Percentiles rank a stretch among this genome's conserved stretches.
phyloP scores from a whole-genome alignment of 1,140 invertebrate genomes.

The Saccostrea echinata region DNA sequence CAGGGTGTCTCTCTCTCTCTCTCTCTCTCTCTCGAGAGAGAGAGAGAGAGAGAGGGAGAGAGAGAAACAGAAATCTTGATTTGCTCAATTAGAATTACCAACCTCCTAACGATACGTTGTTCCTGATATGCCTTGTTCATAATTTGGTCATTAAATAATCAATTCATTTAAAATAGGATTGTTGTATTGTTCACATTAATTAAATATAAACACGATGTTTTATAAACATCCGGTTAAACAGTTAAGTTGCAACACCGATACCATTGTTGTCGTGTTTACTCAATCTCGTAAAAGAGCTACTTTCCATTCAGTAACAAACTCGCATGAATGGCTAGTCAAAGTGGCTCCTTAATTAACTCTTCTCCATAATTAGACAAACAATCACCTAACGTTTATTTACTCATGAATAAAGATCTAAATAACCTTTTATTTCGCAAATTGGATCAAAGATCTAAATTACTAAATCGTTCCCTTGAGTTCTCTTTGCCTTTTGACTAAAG shows the following conservation, averaged over 20 bases:
- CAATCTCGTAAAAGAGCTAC: background rate
- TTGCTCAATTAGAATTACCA: background rate
- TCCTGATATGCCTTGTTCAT: background rate
- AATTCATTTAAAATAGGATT: background rate
- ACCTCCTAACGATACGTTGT: background rate
- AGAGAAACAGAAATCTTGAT: too few relatives aligned
- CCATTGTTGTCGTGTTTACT: background rate
- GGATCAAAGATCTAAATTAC: conserved; percentile 22
- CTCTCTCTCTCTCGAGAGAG: too few relatives aligned
- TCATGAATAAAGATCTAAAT: conserved; percentile 32
- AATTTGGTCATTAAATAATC: conserved; percentile 1
- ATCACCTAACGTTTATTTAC: conserved; percentile 26
- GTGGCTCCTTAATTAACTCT: conserved; percentile 3
- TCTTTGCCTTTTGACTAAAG: conserved; percentile 27
- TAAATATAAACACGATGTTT: background rate
- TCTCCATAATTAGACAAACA: conserved; percentile 21
- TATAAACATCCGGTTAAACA: conserved; percentile 26
- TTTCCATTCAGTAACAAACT: background rate
- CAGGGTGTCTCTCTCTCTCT: too few relatives aligned
- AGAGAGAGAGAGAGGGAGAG: too few relatives aligned
- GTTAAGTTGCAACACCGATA: background rate
- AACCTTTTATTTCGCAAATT: conserved; percentile 24
- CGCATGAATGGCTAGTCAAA: background rate
- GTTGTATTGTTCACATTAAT: background rate
- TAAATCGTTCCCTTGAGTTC: conserved; percentile 27